Evolutionary conservation across 2,888 invertebrate genomes (phyloP).

Genomic region (Myathropa florea): DNA sequence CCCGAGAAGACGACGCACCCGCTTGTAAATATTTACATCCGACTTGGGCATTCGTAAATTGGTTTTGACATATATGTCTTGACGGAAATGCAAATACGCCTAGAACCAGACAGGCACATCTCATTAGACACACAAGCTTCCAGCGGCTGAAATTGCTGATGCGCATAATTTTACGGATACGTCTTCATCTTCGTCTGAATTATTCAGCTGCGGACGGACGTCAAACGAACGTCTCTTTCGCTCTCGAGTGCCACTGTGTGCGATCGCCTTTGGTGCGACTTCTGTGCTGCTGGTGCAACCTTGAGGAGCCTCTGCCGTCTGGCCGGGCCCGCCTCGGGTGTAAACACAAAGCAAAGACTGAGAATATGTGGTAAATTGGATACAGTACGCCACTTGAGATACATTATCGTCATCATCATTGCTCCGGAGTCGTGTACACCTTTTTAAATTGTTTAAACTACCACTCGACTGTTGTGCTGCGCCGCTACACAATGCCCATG

Average conservation of each 20-base stretch:
- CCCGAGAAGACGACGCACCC: too few relatives aligned
- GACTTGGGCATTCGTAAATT: constrained; percentile 16
- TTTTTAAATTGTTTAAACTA: constrained; percentile 53
- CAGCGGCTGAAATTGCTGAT: constrained; percentile 38
- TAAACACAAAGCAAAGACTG: too few relatives aligned
- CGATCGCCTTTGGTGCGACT: background rate
- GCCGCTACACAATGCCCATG: constrained; percentile 15
- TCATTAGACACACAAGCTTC: constrained; percentile 9
- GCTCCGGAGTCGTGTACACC: constrained; percentile 23
- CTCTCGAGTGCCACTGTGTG: background rate
- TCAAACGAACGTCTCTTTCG: too few relatives aligned
- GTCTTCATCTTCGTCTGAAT: constrained; percentile 28
- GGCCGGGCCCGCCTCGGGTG: background rate
- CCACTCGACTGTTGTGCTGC: constrained; percentile 1
- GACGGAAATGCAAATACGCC: constrained; percentile 48
- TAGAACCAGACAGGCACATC: constrained; percentile 2
- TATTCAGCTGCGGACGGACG: background rate
- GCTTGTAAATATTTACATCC: constrained; percentile 45
- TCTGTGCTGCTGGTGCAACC: constrained; percentile 17
- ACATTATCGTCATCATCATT: constrained; percentile 32
- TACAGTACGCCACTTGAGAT: constrained; percentile 39
- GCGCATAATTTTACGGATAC: constrained; percentile 51
- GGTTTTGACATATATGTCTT: constrained; percentile 37
- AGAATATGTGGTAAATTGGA: background rate
- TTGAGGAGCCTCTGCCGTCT: constrained; percentile 23